phyloP scores from a whole-genome alignment of 2,113 vertebrate genomes.

The Anguilla rostrata region DNA sequence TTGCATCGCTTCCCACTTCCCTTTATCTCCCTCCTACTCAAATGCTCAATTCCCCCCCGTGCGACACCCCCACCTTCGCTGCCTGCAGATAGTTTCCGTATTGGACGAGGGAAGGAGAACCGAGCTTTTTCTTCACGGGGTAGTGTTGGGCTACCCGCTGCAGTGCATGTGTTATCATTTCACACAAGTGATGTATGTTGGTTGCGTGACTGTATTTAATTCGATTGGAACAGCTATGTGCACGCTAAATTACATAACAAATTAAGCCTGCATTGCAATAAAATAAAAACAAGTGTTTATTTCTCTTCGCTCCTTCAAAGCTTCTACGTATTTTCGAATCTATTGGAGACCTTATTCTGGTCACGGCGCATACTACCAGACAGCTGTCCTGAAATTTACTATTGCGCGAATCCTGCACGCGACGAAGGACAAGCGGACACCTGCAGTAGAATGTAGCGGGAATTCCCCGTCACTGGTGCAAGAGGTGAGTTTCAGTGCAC shows the following conservation, averaged over 20 bases:
- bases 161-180: constrained; percentile 14
- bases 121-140: neutral
- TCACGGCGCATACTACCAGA: constrained; percentile 10
- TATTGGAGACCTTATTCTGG: constrained; percentile 11
- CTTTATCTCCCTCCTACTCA: constrained; percentile 18
- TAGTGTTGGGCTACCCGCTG: constrained; percentile 11
- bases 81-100: constrained; percentile 27
- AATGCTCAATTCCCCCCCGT: neutral
- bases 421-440: constrained; percentile 22
- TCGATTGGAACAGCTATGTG: neutral
- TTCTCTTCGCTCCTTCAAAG: constrained; percentile 1
- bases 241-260: neutral
- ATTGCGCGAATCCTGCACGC: constrained; percentile 3
- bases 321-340: neutral
- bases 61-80: constrained; percentile 1
- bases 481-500: constrained; percentile 15
- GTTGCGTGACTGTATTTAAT: neutral
- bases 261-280: neutral
- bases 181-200: constrained; percentile 2
- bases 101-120: constrained; percentile 18
- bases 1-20: constrained; percentile 20
- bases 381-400: constrained; percentile 27
- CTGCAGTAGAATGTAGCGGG: constrained; percentile 29
- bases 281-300: neutral
- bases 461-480: neutral